phyloP scores from a whole-genome alignment of 2,888 invertebrate species.

The Augochlorella aurata region DNA sequence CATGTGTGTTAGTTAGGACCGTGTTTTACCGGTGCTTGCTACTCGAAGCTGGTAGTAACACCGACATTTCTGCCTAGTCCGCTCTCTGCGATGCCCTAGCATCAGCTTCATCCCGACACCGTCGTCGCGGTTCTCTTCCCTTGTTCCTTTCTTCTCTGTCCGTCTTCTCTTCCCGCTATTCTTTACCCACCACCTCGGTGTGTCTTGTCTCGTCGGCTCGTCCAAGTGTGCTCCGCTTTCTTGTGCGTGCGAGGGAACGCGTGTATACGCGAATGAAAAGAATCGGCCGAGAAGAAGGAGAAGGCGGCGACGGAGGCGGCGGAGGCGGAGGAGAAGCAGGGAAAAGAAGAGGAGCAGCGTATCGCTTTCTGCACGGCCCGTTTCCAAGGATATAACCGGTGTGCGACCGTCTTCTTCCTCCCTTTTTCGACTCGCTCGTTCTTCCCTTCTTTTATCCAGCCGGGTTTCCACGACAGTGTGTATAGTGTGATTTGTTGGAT shows the following conservation, averaged over 20 bases:
- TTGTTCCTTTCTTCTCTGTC: conserved; percentile 62
- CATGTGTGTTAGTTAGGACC: conserved; percentile 76
- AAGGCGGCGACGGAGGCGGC: conserved; percentile 37
- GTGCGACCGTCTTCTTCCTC: conserved; percentile 40
- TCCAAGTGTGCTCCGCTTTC: too few species aligned
- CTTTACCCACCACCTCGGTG: conserved; percentile 8
- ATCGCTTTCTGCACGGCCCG: conserved; percentile 50
- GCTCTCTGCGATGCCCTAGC: conserved; percentile 79
- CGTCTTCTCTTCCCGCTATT: conserved; percentile 41
- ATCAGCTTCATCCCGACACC: conserved; percentile 71
- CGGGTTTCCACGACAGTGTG: conserved; percentile 34
- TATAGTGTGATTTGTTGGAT: conserved; percentile 45
- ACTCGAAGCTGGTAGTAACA: conserved; percentile 77
- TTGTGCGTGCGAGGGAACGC: conserved; percentile 37
- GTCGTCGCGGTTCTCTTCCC: conserved; percentile 65
- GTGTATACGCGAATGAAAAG: conserved; percentile 58
- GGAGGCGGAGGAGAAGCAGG: conserved; percentile 37
- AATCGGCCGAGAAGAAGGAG: conserved; percentile 55
- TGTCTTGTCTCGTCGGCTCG: too few species aligned
- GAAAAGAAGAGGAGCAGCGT: conserved; percentile 45
- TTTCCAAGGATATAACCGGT: conserved; percentile 57
- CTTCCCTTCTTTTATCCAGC: conserved; percentile 35
- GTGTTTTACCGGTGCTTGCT: conserved; percentile 76
- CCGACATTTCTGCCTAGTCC: conserved; percentile 76
- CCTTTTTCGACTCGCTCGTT: conserved; percentile 32